These are phyloP conservation scores for Leptodactylus fuscus DNA, from an alignment of 2,113 vertebrate species.

Conservation along the genomic window DNA sequence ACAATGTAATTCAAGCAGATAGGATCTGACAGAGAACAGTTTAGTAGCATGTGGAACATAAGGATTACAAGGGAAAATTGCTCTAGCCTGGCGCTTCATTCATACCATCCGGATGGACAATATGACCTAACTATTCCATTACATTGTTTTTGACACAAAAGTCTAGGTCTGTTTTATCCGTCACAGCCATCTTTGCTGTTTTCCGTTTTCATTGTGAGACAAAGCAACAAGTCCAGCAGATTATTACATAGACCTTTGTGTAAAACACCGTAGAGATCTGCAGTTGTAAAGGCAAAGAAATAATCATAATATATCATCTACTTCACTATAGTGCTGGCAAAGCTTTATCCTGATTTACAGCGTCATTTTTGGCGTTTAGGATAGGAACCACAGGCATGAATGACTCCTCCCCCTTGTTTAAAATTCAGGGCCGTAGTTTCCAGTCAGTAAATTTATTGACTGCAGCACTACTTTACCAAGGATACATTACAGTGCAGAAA, in stretches of 20 bases:
- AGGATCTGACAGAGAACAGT: not conserved
- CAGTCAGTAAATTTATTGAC: slow-evolving; percentile 6
- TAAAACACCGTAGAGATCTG: not conserved
- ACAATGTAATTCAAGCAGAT: slow-evolving; percentile 17
- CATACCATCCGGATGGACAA: not conserved
- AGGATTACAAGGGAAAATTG: slow-evolving; percentile 4
- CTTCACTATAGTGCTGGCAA: not conserved
- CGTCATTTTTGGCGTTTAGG: not conserved
- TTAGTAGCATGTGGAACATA: not conserved
- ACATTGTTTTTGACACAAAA: not conserved
- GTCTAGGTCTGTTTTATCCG: slow-evolving; percentile 1
- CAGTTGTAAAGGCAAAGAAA: not conserved
- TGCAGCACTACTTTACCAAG: slow-evolving; percentile 8
- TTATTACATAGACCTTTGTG: not conserved
- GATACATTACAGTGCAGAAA: slow-evolving; percentile 3
- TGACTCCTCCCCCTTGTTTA: slow-evolving; percentile 5
- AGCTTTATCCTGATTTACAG: slow-evolving; percentile 22
- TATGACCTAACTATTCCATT: not conserved
- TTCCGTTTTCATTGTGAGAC: not conserved
- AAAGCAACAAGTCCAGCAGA: not conserved
- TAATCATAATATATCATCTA: not conserved
- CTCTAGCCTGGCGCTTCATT: not conserved
- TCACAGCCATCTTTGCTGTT: not conserved
- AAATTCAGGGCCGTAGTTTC: slow-evolving; percentile 2
- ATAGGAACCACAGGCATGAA: not conserved